A percentile compares a stretch with the other conserved stretches of the same genome.
Evolutionary conservation across 2,888 invertebrate genomes (phyloP).

Genomic region (Cryptops parisi): DNA sequence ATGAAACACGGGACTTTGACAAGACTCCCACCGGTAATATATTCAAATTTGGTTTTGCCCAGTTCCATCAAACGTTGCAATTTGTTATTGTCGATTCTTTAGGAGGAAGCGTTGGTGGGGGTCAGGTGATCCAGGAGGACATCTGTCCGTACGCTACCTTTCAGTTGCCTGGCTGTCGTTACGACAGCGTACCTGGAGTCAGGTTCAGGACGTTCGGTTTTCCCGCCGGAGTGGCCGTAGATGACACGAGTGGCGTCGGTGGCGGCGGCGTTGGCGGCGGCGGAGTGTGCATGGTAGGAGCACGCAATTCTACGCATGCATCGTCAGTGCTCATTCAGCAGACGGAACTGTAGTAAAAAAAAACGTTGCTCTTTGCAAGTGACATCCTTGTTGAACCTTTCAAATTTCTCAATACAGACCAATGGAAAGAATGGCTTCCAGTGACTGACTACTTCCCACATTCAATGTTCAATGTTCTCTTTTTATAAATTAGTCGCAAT

Average conservation of each 20-base stretch:
- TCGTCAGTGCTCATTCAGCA: neutral
- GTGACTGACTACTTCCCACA: neutral
- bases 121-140: slow-evolving; percentile 18
- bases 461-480: neutral
- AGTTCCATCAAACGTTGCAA: too few relatives aligned
- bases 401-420: too few relatives aligned
- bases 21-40: too few relatives aligned
- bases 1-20: too few relatives aligned
- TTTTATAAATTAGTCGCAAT: slow-evolving; percentile 1
- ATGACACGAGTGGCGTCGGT: neutral
- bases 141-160: slow-evolving; percentile 19
- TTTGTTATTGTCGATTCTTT: too few relatives aligned
- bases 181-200: slow-evolving; percentile 8
- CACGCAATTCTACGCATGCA: neutral
- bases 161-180: slow-evolving; percentile 17
- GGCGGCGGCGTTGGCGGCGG: neutral
- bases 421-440: neutral
- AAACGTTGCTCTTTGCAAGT: too few relatives aligned
- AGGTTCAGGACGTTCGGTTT: slow-evolving; percentile 17
- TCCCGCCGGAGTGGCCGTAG: neutral
- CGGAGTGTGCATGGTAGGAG: neutral
- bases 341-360: neutral
- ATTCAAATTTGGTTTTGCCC: too few relatives aligned
- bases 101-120: neutral
- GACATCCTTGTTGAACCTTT: neutral